Evolutionary conservation across 2,888 invertebrate genomes (phyloP).

Genomic region (Adineta ricciae): DNA sequence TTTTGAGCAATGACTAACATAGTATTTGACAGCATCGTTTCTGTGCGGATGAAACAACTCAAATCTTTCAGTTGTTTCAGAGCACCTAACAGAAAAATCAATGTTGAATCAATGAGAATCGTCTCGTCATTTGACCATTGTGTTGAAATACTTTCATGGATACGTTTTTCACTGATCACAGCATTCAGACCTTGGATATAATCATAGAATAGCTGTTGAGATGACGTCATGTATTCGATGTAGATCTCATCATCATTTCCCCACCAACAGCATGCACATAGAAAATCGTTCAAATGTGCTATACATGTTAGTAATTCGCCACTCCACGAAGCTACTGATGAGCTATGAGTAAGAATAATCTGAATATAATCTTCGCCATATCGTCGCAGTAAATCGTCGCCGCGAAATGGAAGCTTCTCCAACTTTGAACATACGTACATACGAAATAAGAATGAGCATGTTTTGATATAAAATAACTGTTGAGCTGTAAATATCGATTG

Average conservation of each 20-base stretch:
- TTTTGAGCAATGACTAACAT: background rate
- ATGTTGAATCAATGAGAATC: conserved; percentile 1
- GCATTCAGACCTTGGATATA: background rate
- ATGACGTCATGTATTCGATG: background rate
- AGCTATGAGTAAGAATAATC: background rate
- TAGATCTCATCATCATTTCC: background rate
- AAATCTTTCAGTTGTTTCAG: background rate
- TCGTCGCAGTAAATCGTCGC: background rate
- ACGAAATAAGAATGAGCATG: background rate
- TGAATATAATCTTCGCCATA: background rate
- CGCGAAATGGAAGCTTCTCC: background rate
- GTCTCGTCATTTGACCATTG: background rate
- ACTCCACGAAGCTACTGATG: background rate
- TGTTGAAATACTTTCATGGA: background rate
- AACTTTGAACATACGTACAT: background rate
- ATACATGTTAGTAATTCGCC: background rate
- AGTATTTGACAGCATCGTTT: background rate
- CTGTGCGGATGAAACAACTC: background rate
- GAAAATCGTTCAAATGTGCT: background rate
- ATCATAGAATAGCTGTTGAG: background rate
- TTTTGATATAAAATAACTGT: background rate
- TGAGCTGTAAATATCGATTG: background rate
- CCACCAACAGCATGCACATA: conserved; percentile 5
- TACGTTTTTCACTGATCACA: background rate
- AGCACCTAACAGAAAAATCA: background rate